Evolutionary conservation across 2,797 vertebrate genomes (phyloP).

Genomic region (Anniella stebbinsi): DNA sequence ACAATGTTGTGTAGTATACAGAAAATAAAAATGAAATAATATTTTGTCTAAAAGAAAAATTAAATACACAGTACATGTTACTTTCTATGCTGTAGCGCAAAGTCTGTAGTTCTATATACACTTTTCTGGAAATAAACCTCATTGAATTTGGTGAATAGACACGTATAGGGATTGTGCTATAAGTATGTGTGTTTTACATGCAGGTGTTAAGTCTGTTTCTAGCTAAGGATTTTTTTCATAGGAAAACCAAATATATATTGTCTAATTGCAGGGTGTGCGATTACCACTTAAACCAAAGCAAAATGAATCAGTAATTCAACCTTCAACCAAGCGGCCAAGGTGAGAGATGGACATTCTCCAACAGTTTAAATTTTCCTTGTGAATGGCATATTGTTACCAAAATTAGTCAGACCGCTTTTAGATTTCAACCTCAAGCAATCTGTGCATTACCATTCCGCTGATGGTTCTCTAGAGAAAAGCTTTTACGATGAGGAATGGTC

Average conservation of each 20-base stretch:
- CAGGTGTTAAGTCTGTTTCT: not conserved
- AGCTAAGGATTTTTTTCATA: not conserved
- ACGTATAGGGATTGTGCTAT: not conserved
- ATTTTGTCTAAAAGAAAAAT: not conserved
- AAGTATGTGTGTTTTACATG: not conserved
- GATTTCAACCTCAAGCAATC: not conserved
- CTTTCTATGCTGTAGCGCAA: not conserved
- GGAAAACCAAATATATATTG: not conserved
- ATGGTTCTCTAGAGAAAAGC: not conserved
- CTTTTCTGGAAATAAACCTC: not conserved
- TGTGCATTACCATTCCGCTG: not conserved
- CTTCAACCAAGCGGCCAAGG: constrained; percentile 90
- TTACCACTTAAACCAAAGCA: constrained; percentile 91
- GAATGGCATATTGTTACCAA: not conserved
- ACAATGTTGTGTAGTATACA: not conserved
- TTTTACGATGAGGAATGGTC: not conserved
- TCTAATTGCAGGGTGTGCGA: constrained; percentile 84
- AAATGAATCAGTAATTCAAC: constrained; percentile 84
- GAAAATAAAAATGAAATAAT: not conserved
- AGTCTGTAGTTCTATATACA: not conserved
- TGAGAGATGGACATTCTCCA: constrained; percentile 64
- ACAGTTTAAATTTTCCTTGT: not conserved
- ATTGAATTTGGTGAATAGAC: not conserved
- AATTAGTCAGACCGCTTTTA: not conserved
- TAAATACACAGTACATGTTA: not conserved